Evolutionary conservation across 2,888 invertebrate species (phyloP), one percentile per base, ranked within the genome.

Genomic region (Epistrophella euchroma): DNA sequence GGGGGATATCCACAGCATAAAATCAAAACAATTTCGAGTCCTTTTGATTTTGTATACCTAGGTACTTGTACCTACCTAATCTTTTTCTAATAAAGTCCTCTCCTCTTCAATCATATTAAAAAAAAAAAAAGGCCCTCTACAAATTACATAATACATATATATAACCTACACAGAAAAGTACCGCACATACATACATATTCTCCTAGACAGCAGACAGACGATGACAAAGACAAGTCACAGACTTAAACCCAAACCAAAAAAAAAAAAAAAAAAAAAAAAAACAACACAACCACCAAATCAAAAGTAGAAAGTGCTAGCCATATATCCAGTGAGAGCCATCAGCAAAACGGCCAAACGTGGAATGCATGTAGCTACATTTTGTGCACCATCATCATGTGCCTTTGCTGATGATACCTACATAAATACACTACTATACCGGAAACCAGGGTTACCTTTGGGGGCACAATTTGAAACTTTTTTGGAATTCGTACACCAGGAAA

Each of bases 141-240:
- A n/a, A 13, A 64, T 50, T 37, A 70, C 28, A 28, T 28, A 28
- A 28, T 28, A 64, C 22, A n/a, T n/a, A n/a, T n/a, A n/a, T n/a
- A n/a, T n/a, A n/a, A 74, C 47, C 17, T 37, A 43, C 7, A 70
- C 56, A 43, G 40, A 70, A 68, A 55, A 64, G 70, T 22, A 19
- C 62, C 74, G 32, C 50, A 68, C 50, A 75, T 56, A 71, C 74
- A 22, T 37, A 68, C 50, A 75, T 56, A 71, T 56, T 52, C 25
- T 58, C 64, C 84, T 74, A 84, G 80, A 79, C 80, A 58, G 43
- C 70, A 74, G 74, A 45, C 71, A 84, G 80, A 74, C 84, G 74
- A 66, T 80, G 74, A 74, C 64, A 62, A 45, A 37, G 55, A 64
- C 28, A 40, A 74, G 50, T 79, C 83, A n/a, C 37, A 58, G 64